phyloP scores from a whole-genome alignment of 1,140 invertebrate genomes.

The Drosophila lacteicornis region DNA sequence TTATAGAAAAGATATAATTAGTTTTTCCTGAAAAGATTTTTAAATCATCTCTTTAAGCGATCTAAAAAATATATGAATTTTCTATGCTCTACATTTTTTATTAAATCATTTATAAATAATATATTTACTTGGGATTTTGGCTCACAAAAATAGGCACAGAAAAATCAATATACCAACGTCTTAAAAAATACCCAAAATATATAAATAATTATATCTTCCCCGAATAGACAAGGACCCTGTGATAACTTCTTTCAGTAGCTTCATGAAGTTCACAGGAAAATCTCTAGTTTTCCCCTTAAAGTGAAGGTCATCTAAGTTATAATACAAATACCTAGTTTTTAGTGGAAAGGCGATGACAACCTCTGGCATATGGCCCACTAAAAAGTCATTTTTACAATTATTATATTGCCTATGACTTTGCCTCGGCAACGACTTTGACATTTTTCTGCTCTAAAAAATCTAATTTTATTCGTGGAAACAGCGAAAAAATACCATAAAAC shows the following conservation, averaged over 20 bases:
- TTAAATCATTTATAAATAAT: background rate
- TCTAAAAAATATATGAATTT: no score
- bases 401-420: constrained; percentile 39
- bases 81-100: background rate
- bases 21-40: no score
- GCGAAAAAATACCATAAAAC: constrained; percentile 53
- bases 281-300: background rate
- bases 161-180: background rate
- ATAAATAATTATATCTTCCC: background rate
- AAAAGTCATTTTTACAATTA: constrained; percentile 54
- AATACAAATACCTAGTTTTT: constrained; percentile 33
- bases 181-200: background rate
- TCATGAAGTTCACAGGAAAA: constrained; percentile 3
- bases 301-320: constrained; percentile 22
- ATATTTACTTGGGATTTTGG: no score
- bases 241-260: constrained; percentile 29
- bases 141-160: background rate
- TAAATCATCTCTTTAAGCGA: no score
- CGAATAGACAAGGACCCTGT: background rate
- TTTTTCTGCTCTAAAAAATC: constrained; percentile 77
- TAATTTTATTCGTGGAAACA: constrained; percentile 75
- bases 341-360: constrained; percentile 39
- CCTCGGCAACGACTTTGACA: constrained; percentile 35
- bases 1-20: no score
- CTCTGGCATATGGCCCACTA: constrained; percentile 49